These are phyloP conservation scores for Andrena praecox DNA, from an alignment of 2,888 invertebrate genomes.

Conservation along the genomic window DNA sequence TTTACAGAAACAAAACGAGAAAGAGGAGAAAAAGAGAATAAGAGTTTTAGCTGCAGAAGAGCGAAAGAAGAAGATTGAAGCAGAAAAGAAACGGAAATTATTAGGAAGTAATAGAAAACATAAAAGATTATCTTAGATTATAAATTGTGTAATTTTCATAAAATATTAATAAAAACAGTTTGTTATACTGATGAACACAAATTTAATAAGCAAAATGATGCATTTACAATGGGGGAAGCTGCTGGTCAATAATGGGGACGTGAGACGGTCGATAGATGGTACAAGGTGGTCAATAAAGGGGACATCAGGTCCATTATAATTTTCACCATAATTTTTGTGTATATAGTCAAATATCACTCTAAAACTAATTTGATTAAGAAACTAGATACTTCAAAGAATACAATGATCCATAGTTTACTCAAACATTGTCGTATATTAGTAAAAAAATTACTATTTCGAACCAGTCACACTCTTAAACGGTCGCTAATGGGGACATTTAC, in stretches of 20 bases:
- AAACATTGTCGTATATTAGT: neutral
- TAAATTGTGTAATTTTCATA: too few relatives aligned
- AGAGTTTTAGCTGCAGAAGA: too few relatives aligned
- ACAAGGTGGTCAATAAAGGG: neutral
- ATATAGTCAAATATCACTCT: neutral
- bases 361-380: neutral
- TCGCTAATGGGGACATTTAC: too few relatives aligned
- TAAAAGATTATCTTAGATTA: too few relatives aligned
- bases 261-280: neutral
- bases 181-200: too few relatives aligned
- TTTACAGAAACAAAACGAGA: too few relatives aligned
- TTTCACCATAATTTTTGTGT: constrained; percentile 2
- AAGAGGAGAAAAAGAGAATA: too few relatives aligned
- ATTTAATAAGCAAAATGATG: too few relatives aligned
- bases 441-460: neutral
- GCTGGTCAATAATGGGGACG: neutral
- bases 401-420: neutral
- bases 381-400: neutral
- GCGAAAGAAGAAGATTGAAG: too few relatives aligned
- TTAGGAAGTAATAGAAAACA: too few relatives aligned
- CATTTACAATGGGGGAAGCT: neutral
- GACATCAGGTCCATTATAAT: neutral
- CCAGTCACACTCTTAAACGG: neutral
- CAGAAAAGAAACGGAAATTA: too few relatives aligned
- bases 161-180: too few relatives aligned